These are phyloP conservation scores for Ypsolopha sequella DNA, from an alignment of 2,888 invertebrate genomes.

Conservation along the genomic window DNA sequence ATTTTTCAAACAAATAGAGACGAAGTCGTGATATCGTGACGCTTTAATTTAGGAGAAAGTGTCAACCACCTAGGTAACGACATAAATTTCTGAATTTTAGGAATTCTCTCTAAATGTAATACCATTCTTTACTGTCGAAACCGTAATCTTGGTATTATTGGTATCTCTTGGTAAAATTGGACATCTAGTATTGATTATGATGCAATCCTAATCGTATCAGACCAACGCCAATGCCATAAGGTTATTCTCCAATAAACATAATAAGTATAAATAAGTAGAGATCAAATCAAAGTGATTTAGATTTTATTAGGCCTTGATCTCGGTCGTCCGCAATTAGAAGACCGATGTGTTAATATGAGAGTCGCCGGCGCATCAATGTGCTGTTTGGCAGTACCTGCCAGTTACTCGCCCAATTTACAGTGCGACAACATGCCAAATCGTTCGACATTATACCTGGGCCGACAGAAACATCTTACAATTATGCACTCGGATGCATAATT, in stretches of 20 bases:
- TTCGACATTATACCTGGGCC: too few species aligned
- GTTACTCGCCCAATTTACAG: constrained; percentile 14
- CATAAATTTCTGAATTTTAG: too few species aligned
- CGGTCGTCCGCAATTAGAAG: not conserved
- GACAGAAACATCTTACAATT: too few species aligned
- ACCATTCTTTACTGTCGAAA: too few species aligned
- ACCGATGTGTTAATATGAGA: too few species aligned
- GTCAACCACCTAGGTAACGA: constrained; percentile 13
- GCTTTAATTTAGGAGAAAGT: constrained; percentile 24
- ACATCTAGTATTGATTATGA: too few species aligned
- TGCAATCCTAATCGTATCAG: too few species aligned
- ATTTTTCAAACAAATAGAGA: not conserved
- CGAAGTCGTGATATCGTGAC: constrained; percentile 17
- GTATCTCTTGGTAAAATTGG: too few species aligned
- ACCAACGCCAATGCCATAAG: constrained; percentile 1
- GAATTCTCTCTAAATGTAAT: too few species aligned
- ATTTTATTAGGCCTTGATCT: not conserved
- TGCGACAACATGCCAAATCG: not conserved
- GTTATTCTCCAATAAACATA: not conserved
- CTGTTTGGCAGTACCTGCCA: constrained; percentile 11
- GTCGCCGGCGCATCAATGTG: not conserved
- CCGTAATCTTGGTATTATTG: too few species aligned
- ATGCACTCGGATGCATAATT: too few species aligned
- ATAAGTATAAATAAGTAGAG: not conserved
- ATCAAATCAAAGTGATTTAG: not conserved